Conservation (phyloP, 2,888 invertebrate genomes). For the Belgica antarctica region DNA sequence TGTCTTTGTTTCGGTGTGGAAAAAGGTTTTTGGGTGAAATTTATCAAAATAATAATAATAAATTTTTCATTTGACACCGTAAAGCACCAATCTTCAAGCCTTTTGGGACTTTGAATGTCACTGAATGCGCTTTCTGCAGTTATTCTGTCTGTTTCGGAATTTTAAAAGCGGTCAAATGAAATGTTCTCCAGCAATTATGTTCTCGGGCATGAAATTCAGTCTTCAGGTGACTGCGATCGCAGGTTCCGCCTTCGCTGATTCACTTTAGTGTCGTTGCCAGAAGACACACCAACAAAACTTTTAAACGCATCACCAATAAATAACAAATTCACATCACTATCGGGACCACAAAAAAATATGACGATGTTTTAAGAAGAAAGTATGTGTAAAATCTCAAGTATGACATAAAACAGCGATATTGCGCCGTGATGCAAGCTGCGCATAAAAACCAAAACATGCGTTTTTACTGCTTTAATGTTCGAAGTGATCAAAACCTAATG, state of each 20-base stretch:
- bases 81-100: not conserved
- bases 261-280: too few relatives aligned
- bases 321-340: constrained; percentile 42
- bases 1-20: not conserved
- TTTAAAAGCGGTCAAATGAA: constrained; percentile 42
- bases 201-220: constrained; percentile 13
- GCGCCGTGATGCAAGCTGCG: not conserved
- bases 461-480: not conserved
- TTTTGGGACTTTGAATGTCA: not conserved
- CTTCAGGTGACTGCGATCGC: too few relatives aligned
- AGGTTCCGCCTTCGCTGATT: too few relatives aligned
- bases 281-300: too few relatives aligned
- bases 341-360: constrained; percentile 35
- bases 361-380: constrained; percentile 12
- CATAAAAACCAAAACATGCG: not conserved
- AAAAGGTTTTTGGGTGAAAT: not conserved
- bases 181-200: constrained; percentile 39
- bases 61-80: constrained; percentile 24
- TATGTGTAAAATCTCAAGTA: constrained; percentile 43
- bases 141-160: constrained; percentile 18
- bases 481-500: constrained; percentile 16
- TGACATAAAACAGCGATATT: constrained; percentile 39
- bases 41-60: not conserved
- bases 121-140: not conserved
- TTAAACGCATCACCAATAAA: not conserved